Conservation (phyloP, 2,888 invertebrate species). For the Arctia plantaginis region DNA sequence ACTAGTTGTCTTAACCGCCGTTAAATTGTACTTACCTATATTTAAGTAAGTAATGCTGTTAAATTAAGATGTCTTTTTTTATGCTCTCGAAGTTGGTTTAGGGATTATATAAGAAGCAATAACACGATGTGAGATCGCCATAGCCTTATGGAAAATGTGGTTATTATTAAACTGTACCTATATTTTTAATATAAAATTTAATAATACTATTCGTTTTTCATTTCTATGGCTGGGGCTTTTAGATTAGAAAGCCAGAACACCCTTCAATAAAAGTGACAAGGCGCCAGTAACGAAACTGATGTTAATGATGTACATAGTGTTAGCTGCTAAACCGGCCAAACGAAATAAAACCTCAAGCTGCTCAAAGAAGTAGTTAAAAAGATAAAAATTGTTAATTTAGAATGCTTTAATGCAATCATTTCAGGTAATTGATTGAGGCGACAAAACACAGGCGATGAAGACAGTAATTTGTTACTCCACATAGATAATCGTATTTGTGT, state of each 20-base stretch:
- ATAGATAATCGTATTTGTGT: too few species aligned
- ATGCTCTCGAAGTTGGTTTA: constrained; percentile 43
- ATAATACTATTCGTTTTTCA: constrained; percentile 49
- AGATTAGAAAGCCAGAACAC: not conserved
- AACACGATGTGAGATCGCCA: constrained; percentile 54
- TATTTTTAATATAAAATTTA: constrained; percentile 78
- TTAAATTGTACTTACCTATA: constrained; percentile 15
- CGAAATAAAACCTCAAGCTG: too few species aligned
- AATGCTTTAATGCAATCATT: too few species aligned
- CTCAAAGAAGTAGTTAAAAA: too few species aligned
- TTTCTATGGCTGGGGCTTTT: not conserved
- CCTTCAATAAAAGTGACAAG: too few species aligned
- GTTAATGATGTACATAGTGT: too few species aligned
- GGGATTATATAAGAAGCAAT: constrained; percentile 63
- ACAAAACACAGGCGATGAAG: too few species aligned
- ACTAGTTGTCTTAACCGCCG: not conserved
- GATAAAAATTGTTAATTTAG: too few species aligned
- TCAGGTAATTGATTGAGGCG: too few species aligned
- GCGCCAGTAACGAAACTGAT: too few species aligned
- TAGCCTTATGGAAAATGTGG: constrained; percentile 51
- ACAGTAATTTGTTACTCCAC: too few species aligned
- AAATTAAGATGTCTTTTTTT: constrained; percentile 29
- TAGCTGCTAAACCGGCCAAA: too few species aligned
- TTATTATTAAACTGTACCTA: constrained; percentile 66
- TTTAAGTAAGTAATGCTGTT: constrained; percentile 37